Percentiles rank a stretch among this genome's conserved stretches.
phyloP scores from a whole-genome alignment of 2,113 vertebrate species.

The Halcyon malimbica region DNA sequence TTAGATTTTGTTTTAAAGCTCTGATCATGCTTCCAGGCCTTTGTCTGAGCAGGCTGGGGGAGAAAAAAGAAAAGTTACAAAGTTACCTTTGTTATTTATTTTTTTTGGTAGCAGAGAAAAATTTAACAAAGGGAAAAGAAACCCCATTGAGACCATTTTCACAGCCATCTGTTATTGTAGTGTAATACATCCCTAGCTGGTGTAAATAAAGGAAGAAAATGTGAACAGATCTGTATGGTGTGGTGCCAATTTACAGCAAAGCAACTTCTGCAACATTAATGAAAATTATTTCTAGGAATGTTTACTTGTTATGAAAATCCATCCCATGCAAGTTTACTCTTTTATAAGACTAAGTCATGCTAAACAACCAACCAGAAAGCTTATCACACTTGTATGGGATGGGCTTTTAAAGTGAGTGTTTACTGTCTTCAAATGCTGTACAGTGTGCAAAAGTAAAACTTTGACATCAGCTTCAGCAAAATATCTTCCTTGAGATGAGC shows the following conservation, averaged over 20 bases:
- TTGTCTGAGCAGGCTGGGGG: neutral
- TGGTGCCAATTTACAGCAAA: neutral
- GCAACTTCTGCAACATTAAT: neutral
- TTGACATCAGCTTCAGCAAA: neutral
- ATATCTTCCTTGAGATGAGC: neutral
- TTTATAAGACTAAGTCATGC: neutral
- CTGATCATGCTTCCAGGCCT: neutral
- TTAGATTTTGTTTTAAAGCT: neutral
- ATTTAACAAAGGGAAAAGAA: neutral
- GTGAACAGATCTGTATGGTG: fast-evolving
- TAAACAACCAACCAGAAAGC: neutral
- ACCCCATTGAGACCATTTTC: neutral
- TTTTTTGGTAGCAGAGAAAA: neutral
- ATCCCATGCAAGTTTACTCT: neutral
- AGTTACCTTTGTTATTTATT: neutral
- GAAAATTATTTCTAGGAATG: neutral
- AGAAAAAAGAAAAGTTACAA: neutral
- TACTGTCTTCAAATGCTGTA: neutral
- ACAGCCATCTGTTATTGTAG: neutral
- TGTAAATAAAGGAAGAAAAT: neutral
- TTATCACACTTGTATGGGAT: neutral
- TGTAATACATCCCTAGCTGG: neutral
- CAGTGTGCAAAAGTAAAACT: neutral
- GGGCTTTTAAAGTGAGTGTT: neutral
- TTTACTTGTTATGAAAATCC: neutral